Base-by-base conservation (phyloP, 2,888 invertebrate genomes). In the Caenorhabditis sulstoni region DNA sequence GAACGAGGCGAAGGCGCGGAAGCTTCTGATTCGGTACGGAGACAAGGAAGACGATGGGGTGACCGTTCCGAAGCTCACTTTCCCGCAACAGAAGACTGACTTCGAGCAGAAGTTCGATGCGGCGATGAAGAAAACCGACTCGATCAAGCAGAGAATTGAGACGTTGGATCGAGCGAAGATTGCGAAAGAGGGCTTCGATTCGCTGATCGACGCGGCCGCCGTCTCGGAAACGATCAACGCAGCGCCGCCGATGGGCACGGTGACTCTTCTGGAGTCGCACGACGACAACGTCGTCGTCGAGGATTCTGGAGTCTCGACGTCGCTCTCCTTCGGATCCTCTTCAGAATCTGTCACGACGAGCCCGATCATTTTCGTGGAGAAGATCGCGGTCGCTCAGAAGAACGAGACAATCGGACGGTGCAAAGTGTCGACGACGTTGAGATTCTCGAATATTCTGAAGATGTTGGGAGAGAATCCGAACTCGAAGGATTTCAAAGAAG, bases 91-190 rank as follows among this genome's bases (percentile, higher is more conserved):
- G 16, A 66, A 53, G 35, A 61, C 52, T 1, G 74, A 79, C 9
- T 79, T 79, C 23, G 79, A 79, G 45, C 20, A 65, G 16, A 74
- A 74, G 41, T 85, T 81, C 57, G 66, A 78, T 12, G 62, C 81
- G 44, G 85, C 85, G 14, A 55, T 84, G 64, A 81, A 44, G 41
- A 81, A 81, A 49, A 81, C 82, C 4, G 74, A 82, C 14, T 62
- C 62, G 22, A 64, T 76, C 14, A 83, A 81, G 59, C 75, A 83
- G 29, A 44, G 65, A 47, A 52, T 82, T 20, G 70, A 66, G 22
- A 50, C 59, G 16, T 41, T 45, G 29, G 75, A 80, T 64, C 65
- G 78, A 55, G 55, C 66, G 12, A 75, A 79, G 47, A 75, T 78
- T 4, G 77, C 73, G 14, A 81, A 83, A 53, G 70, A 78, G 49